Percentiles rank a stretch among this genome's conserved stretches.
Conservation (phyloP, 2,113 vertebrate species). For the Lontra canadensis region DNA sequence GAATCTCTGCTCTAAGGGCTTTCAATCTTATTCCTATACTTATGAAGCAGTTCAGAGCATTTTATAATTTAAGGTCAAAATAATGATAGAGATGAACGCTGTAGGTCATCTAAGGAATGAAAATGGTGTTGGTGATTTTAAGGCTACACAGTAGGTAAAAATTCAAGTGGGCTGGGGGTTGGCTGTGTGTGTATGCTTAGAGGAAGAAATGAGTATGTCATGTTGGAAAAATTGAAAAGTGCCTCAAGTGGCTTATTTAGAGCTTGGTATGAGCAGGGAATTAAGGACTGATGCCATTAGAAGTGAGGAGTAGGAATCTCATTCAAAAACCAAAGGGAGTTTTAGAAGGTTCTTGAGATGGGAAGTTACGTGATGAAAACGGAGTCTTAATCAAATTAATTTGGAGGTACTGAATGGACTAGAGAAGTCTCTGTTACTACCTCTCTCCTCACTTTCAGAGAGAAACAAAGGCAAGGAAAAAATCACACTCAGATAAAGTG, state of each 20-base stretch:
- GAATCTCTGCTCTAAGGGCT: neutral
- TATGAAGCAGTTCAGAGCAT: neutral
- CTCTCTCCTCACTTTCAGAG: neutral
- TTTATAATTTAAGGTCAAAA: neutral
- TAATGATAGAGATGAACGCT: neutral
- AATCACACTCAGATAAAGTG: neutral
- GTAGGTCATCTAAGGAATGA: neutral
- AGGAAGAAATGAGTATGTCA: neutral
- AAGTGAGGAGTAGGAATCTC: neutral
- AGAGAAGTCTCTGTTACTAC: neutral
- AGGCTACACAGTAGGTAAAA: neutral
- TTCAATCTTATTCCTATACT: neutral
- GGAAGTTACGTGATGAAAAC: neutral
- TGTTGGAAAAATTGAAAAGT: neutral
- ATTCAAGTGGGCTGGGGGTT: neutral
- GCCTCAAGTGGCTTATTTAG: neutral
- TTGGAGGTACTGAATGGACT: neutral
- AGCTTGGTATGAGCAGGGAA: neutral
- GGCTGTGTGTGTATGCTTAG: neutral
- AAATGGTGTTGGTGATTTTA: neutral
- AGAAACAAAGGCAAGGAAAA: slow-evolving; percentile 21
- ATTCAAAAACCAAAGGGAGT: neutral
- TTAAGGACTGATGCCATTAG: neutral
- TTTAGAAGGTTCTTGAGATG: neutral
- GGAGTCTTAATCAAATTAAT: neutral